Evolutionary conservation across 1,140 invertebrate species (phyloP), one percentile per base, ranked within the genome.

Genomic region (Bicyclus anynana): DNA sequence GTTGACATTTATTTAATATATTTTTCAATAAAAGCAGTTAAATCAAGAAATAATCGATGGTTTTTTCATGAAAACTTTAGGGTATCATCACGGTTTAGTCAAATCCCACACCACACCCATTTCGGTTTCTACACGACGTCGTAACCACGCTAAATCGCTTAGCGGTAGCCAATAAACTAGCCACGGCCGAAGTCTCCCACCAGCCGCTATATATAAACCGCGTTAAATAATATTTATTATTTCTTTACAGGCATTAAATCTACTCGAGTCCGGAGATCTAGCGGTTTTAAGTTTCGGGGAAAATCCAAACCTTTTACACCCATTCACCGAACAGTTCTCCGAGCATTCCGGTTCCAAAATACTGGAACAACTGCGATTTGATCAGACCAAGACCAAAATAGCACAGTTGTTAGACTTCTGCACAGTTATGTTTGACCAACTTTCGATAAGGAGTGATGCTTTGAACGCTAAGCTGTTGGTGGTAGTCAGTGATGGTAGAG

Each of bases 221-320:
- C n/a, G n/a, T n/a, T n/a, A n/a, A n/a, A n/a, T n/a, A n/a, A 17
- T 0, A 48, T 54, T 53, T 59, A 37, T 59, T 51, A 29, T 20
- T 46, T 38, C 38, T 46, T 74, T 75, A 7, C 94, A 95, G 89
- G 97, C 98, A 0, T 89, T 99, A 44, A 95, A 94, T 2, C 91
- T 99, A 35, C 90, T 99, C 5, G 98, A 99, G 90, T 96, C 96
- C 62, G 98, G 98, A 1, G 93, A 98, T 72, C 85, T 99, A 4
- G 93, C 93, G 5, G 94, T 99, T 7, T 89, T 98, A 13, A 98
- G 96, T 80, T 99, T 97, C 90, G 98, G 98, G 0, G 96, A 98
- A 82, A 87, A 91, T 6, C 93, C 96, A 0, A 91, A 94, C 74
- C 87, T 99, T 5, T 87, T 99, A 6, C 95, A 98, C 77, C 93